Evolutionary conservation across 2,888 invertebrate species (phyloP), one percentile per base, ranked within the genome.

Genomic region (Suillia variegata): DNA sequence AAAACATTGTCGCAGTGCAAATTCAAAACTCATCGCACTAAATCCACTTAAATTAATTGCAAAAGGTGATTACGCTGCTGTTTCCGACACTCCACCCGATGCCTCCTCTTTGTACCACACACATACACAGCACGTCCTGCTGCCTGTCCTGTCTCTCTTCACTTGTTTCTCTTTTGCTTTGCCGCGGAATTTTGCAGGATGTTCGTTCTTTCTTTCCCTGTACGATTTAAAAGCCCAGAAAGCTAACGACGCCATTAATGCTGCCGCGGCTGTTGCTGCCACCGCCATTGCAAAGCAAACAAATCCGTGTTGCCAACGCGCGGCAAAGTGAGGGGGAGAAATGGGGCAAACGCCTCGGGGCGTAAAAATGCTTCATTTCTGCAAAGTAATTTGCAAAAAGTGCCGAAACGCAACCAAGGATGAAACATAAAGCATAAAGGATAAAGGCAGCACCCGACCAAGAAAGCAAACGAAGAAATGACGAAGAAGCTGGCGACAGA

Each of bases 21-120:
- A 20, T 20, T 45, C 45, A 45, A 20, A 68, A 65, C 67, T 62
- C 72, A 66, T 56, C 38, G 64, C 71, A 72, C 71, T 69, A 70
- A 77, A 77, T 75, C 76, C 76, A 77, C 74, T 76, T 76, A 77
- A 76, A 76, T 76, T 76, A 76, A 76, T 77, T 76, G 77, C 76
- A 75, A 75, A 77, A 74, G 76, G 70, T 75, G 77, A 77, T 76
- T 77, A 73, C 71, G 73, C 70, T 77, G 77, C 77, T 69, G 71
- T 73, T 73, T 73, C 71, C n/a, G n/a, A n/a, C n/a, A n/a, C n/a
- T 70, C 71, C 18, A 22, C n/a, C 38, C 38, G 38, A 69, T 68
- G 59, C 59, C 55, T 4, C 15, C n/a, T 12, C 17, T 17, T 31
- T 31, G 51, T 42, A 50, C 24, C 13, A 33, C 21, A 47, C 24